Evolutionary conservation across 2,888 invertebrate genomes (phyloP).

Genomic region (Prionchulus punctatus): DNA sequence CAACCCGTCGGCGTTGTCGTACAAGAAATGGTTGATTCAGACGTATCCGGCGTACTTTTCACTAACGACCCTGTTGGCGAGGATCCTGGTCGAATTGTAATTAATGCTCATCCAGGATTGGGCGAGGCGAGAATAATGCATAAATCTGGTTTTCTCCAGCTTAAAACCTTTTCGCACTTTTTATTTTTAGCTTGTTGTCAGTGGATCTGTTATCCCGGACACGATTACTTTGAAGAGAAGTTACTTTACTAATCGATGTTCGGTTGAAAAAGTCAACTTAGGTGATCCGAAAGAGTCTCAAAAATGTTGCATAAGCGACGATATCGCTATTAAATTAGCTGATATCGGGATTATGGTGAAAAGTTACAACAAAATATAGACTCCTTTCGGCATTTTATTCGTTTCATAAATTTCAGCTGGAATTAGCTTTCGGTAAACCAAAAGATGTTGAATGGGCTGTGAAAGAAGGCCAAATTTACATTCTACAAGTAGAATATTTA

Average conservation of each 20-base stretch:
- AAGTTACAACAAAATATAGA: no score
- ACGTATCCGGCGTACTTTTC: conserved; percentile 56
- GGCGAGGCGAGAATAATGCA: conserved; percentile 49
- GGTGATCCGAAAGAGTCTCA: not conserved
- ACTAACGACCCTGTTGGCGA: conserved; percentile 58
- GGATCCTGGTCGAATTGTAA: conserved; percentile 49
- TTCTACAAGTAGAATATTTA: conserved; percentile 28
- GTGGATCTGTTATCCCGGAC: conserved; percentile 59
- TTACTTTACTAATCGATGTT: conserved; percentile 18
- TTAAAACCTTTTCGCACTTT: no score
- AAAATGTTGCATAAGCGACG: conserved; percentile 42
- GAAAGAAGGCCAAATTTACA: conserved; percentile 38
- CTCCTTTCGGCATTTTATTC: not conserved
- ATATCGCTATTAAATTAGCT: conserved; percentile 44
- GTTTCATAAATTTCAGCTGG: not conserved
- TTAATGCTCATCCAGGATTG: conserved; percentile 64
- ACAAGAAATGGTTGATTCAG: conserved; percentile 50
- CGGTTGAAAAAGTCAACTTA: not conserved
- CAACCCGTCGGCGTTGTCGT: conserved; percentile 61
- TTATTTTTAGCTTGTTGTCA: conserved; percentile 53
- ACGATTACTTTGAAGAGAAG: conserved; percentile 45
- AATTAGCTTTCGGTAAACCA: conserved; percentile 42
- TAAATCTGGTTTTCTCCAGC: not conserved
- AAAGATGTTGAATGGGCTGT: conserved; percentile 69
- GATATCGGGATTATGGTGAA: conserved; percentile 35